Evolutionary conservation across 2,888 invertebrate genomes (phyloP), one percentile per base, ranked within the genome.

Genomic region (Alloscopus bannaensis): DNA sequence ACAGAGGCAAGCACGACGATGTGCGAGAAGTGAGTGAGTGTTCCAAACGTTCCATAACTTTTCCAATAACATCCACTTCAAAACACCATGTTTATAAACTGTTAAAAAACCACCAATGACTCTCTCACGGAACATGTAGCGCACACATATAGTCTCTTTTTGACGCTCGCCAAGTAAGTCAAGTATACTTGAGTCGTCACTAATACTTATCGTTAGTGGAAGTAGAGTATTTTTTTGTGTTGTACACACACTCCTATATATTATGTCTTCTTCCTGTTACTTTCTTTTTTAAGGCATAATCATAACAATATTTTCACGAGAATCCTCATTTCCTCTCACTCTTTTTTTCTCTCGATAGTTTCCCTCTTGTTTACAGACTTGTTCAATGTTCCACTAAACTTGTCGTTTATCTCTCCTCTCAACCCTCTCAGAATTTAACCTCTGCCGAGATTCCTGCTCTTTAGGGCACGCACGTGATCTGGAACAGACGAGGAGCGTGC

Each of bases 21-120:
- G n/a, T n/a, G 52, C 11, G 22, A n/a, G 16, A 36, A 60, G 60
- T 60, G 60, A 60, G 60, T 60, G 60, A 60, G 60, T 64, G 64
- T 47, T 64, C 68, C 28, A 59, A 52, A 31, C 66, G 57, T 59
- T 57, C 66, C 76, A 60, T 69, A 77, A 77, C 76, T 77, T 77
- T 69, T 69, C 62, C 62, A 77, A 77, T 55, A 62, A 76, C 76
- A 76, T 69, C 69, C 50, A 66, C 45, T 60, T 42, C 62, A 68
- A 76, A 69, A 70, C 72, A 62, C 52, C 68, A 55, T 68, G 68
- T 55, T 68, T 68, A 68, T 40, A 36, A 68, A 68, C 68, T 68
- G 36, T 28, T 22, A 55, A 68, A 40, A 52, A 24, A 20, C 52
- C 52, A 52, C 24, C 55, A 68, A 52, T 36, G 24, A 16, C 13